Evolutionary conservation across 2,888 invertebrate genomes (phyloP), one percentile per base, ranked within the genome.

Genomic region (Bimastos eiseni): DNA sequence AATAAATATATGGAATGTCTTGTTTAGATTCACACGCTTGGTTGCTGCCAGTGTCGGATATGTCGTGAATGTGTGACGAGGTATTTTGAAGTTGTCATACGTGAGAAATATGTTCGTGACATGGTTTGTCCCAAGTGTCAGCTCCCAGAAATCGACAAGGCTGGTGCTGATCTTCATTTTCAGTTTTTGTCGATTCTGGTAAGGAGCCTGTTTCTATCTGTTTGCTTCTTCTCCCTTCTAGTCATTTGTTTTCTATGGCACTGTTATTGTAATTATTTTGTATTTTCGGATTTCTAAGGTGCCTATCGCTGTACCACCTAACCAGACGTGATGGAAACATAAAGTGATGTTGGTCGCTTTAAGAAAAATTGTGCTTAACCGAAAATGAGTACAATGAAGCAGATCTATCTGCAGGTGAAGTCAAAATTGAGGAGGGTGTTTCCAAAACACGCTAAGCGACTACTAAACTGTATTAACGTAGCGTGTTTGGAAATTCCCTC

Each of bases 51-150:
- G 92, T 95, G 95, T 92, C 93, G 94, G 92, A 92, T 94, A 38
- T 98, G 98, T 95, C 96, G 96, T 93, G 97, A 97, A 92, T 99
- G 98, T 95, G 97, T 98, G 88, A 97, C 97, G 93, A 97, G 97
- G 94, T 98, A 98, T 95, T 98, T 98, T 95, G 98, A 97, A 17
- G 97, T 98, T 91, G 97, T 97, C 95, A 97, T 97, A 92, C 97
- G 98, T 89, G 98, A 98, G 95, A 96, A 97, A 91, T 97, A 97
- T 94, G 98, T 98, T 91, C 97, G 97, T 92, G 98, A 98, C 94
- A 97, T 98, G 94, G 97, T 97, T 83, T 99, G 98, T 94, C 98
- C 98, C 0, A 98, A 97, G 95, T 99, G 98, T 95, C 97, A 97
- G 94, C 96, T 97, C 91, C 98, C 98, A 0, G 94, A 94, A 90